phyloP scores from a whole-genome alignment of 2,797 vertebrate species.

The Sorex maritimensis region DNA sequence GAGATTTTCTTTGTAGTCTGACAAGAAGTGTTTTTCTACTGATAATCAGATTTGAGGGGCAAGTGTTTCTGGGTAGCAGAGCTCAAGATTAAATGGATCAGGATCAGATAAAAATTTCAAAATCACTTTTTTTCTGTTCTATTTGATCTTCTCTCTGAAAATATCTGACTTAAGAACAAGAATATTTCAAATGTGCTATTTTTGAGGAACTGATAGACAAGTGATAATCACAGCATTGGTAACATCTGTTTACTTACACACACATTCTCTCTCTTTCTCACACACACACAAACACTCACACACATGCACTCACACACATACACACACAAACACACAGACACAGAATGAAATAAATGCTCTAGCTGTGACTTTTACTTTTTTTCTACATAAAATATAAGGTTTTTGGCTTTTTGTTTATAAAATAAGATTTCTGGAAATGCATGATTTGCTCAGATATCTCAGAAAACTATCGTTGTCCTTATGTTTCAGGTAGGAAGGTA shows the following conservation, averaged over 20 bases:
- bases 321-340: neutral
- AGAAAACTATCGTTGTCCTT: slow-evolving; percentile 6
- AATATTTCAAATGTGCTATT: slow-evolving; percentile 68
- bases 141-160: slow-evolving; percentile 68
- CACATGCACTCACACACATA: neutral
- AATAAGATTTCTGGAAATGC: neutral
- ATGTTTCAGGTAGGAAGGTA: neutral
- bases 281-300: neutral
- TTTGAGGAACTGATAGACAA: slow-evolving; percentile 60
- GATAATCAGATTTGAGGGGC: slow-evolving; percentile 70
- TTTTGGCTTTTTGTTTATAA: neutral
- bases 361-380: slow-evolving; percentile 19
- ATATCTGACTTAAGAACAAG: slow-evolving; percentile 70
- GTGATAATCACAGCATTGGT: slow-evolving; percentile 57
- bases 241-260: slow-evolving; percentile 67
- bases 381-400: neutral
- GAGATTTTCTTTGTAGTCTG: slow-evolving; percentile 73
- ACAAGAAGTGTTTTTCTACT: slow-evolving; percentile 64
- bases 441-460: neutral
- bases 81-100: slow-evolving; percentile 76
- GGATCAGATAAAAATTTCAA: slow-evolving; percentile 72
- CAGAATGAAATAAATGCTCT: neutral
- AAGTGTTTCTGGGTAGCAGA: slow-evolving; percentile 37
- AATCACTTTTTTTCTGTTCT: slow-evolving; percentile 65
- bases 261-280: neutral